These are phyloP conservation scores for Ips typographus DNA, from an alignment of 1,140 invertebrate species.

Conservation along the genomic window DNA sequence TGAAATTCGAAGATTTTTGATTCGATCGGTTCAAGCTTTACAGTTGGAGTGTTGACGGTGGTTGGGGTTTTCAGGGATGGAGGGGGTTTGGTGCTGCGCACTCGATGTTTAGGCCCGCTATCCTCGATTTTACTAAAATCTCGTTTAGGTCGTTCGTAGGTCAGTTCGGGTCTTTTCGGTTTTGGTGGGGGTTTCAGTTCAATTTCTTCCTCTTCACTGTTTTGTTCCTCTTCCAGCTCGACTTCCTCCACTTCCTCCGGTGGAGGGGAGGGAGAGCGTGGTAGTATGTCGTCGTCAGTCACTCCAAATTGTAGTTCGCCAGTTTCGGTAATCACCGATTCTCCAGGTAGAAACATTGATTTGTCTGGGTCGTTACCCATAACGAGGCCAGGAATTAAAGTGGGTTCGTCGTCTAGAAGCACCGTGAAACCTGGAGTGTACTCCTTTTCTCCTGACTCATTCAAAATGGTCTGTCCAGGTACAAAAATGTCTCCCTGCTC, in stretches of 20 bases:
- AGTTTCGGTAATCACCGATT: conserved; percentile 56
- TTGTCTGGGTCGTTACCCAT: conserved; percentile 51
- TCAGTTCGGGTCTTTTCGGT: conserved; percentile 44
- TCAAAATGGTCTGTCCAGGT: conserved; percentile 70
- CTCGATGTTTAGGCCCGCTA: conserved; percentile 43
- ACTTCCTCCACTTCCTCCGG: conserved; percentile 40
- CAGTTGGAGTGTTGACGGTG: neutral
- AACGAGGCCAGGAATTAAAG: conserved; percentile 61
- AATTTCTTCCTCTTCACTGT: conserved; percentile 44
- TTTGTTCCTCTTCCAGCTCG: conserved; percentile 45
- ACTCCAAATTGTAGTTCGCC: conserved; percentile 54
- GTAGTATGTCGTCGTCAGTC: conserved; percentile 46
- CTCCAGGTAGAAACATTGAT: conserved; percentile 61
- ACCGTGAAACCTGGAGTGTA: conserved; percentile 76
- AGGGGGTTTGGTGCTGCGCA: conserved; percentile 35
- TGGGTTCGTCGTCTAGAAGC: conserved; percentile 64
- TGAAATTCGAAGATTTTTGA: conserved; percentile 43
- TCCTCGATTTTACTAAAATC: conserved; percentile 42
- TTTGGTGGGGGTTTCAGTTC: conserved; percentile 43
- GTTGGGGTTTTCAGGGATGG: conserved; percentile 1
- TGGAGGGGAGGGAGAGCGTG: conserved; percentile 29
- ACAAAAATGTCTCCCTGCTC: conserved; percentile 68
- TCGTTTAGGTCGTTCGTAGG: conserved; percentile 48
- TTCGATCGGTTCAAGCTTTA: conserved; percentile 12
- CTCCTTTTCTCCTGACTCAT: conserved; percentile 59